These are phyloP conservation scores for Hymenopus coronatus DNA, from an alignment of 2,888 invertebrate genomes.

Conservation along the genomic window DNA sequence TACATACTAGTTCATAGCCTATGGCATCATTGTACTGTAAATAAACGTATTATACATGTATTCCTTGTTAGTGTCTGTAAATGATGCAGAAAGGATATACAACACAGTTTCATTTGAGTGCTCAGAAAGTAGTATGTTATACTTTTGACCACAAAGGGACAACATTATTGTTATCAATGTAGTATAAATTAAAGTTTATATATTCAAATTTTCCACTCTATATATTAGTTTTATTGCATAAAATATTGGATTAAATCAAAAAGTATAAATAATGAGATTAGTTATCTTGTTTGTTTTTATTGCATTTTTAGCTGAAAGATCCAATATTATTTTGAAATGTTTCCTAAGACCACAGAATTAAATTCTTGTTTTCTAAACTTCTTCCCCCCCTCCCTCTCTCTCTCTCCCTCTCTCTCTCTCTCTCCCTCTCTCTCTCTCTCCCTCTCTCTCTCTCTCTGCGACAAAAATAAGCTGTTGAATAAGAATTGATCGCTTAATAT, in stretches of 20 bases:
- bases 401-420: no score
- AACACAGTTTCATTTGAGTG: neutral
- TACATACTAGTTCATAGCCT: constrained; percentile 29
- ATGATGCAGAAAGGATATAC: constrained; percentile 5
- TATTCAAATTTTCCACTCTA: neutral
- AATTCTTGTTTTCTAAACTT: neutral
- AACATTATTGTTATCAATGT: neutral
- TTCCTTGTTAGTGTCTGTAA: constrained; percentile 21
- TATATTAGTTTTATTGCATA: neutral
- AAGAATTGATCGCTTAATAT: neutral
- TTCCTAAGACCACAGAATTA: neutral
- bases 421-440: no score
- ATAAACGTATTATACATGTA: constrained; percentile 27
- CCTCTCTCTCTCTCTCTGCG: no score
- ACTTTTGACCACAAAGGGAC: constrained; percentile 4
- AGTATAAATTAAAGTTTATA: neutral
- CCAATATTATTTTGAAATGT: neutral
- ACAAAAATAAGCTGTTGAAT: no score
- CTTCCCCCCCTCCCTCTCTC: no score
- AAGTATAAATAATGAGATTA: no score
- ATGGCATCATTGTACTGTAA: constrained; percentile 32
- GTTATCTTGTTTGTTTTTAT: no score
- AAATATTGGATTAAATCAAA: neutral
- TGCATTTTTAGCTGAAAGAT: neutral
- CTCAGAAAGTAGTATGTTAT: constrained; percentile 19